These are phyloP conservation scores for Melanitta fusca DNA, from an alignment of 2,797 vertebrate species.

Conservation along the genomic window DNA sequence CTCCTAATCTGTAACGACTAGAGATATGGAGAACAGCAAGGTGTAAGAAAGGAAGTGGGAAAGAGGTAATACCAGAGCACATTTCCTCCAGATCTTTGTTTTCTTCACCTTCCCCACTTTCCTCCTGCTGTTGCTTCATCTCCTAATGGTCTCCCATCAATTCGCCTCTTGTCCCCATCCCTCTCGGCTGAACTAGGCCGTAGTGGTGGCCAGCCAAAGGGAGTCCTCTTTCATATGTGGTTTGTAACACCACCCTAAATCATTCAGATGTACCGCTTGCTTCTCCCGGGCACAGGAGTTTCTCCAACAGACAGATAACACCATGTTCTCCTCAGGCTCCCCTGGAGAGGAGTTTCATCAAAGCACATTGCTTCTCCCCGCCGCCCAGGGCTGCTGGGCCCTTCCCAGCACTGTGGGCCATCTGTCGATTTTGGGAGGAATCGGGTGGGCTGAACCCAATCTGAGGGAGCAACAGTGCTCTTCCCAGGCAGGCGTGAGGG, in stretches of 20 bases:
- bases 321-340: not conserved
- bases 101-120: not conserved
- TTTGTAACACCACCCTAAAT: not conserved
- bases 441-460: not conserved
- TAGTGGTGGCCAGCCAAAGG: not conserved
- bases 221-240: not conserved
- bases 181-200: not conserved
- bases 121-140: not conserved
- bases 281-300: accelerated
- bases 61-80: not conserved
- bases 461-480: not conserved
- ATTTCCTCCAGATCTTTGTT: slow-evolving; percentile 23
- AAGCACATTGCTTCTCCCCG: not conserved
- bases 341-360: not conserved
- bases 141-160: not conserved
- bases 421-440: not conserved
- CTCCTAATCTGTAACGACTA: not conserved
- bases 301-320: not conserved
- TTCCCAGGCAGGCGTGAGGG: not conserved
- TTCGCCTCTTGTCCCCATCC: not conserved
- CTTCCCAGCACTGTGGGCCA: accelerated
- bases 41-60: slow-evolving; percentile 1
- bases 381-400: not conserved
- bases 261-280: not conserved
- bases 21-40: not conserved